These are phyloP conservation scores for Polyergus mexicanus DNA, from an alignment of 1,140 invertebrate species.

Conservation along the genomic window DNA sequence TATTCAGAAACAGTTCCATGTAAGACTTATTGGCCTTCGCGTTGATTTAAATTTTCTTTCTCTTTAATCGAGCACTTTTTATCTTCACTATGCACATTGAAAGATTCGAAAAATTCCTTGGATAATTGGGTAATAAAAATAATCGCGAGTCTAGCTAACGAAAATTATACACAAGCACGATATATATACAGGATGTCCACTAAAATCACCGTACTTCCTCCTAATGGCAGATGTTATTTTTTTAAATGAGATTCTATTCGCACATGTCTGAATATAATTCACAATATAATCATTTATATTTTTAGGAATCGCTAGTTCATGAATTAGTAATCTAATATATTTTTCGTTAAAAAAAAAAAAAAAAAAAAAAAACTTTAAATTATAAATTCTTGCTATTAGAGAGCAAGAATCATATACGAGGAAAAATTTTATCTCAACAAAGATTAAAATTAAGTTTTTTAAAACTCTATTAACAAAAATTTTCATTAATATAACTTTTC, in stretches of 20 bases:
- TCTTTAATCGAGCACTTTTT: constrained; percentile 2
- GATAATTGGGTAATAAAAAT: constrained; percentile 35
- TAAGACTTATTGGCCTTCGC: neutral
- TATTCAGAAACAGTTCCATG: constrained; percentile 5
- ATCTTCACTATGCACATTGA: neutral
- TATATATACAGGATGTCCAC: no score
- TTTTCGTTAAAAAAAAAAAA: no score
- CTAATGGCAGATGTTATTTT: no score
- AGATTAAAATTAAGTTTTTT: neutral
- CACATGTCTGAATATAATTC: neutral
- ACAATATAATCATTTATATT: neutral
- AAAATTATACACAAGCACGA: constrained; percentile 24
- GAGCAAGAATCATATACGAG: neutral
- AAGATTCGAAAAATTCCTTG: constrained; percentile 15
- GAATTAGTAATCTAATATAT: neutral
- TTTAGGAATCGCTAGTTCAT: neutral
- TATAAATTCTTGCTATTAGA: no score
- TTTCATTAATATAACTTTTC: neutral
- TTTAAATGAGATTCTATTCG: neutral
- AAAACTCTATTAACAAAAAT: neutral
- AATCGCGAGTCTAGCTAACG: constrained; percentile 1
- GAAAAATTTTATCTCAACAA: neutral
- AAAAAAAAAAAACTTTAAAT: no score
- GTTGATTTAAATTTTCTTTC: constrained; percentile 34
- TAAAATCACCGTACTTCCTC: no score